Percentiles rank a stretch among this genome's conserved stretches.
phyloP scores from a whole-genome alignment of 2,113 vertebrate species.

The Microcebus lehilahytsara region DNA sequence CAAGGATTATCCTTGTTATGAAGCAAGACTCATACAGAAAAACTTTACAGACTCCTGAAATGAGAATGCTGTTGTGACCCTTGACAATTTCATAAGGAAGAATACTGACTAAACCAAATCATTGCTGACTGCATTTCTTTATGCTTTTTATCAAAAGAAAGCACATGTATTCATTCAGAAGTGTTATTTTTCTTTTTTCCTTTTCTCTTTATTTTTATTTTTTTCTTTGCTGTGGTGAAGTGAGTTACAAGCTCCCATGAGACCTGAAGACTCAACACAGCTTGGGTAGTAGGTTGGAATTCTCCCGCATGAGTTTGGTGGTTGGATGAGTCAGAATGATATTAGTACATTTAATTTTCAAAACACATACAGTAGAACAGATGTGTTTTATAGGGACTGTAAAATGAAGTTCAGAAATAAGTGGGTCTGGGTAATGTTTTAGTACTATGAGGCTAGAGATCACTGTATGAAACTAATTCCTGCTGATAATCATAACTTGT shows the following conservation, averaged over 20 bases:
- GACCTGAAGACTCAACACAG: conserved; percentile 9
- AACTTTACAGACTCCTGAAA: background rate
- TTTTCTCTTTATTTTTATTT: background rate
- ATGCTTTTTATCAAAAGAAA: background rate
- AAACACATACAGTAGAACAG: conserved; percentile 62
- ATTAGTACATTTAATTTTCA: conserved; percentile 65
- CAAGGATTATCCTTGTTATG: background rate
- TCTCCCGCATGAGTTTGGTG: conserved; percentile 50
- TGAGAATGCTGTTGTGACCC: background rate
- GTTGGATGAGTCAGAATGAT: background rate
- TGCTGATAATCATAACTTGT: conserved; percentile 70
- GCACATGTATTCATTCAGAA: background rate
- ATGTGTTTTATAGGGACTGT: conserved; percentile 55
- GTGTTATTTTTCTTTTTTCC: background rate
- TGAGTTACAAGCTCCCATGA: conserved; percentile 6
- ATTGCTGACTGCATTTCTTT: background rate
- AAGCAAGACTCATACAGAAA: background rate
- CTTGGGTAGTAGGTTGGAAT: conserved; percentile 11
- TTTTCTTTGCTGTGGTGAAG: background rate
- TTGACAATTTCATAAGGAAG: background rate
- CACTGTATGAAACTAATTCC: conserved; percentile 63
- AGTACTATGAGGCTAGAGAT: conserved; percentile 22
- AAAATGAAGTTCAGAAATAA: conserved; percentile 54
- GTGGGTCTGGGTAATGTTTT: conserved; percentile 61
- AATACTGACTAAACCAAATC: background rate